A percentile compares a stretch with the other conserved stretches of the same genome.
Evolutionary conservation across 37 sponge, comb jelly and placozoan species (phyloP).

Genomic region (Hexactinellida sp.): DNA sequence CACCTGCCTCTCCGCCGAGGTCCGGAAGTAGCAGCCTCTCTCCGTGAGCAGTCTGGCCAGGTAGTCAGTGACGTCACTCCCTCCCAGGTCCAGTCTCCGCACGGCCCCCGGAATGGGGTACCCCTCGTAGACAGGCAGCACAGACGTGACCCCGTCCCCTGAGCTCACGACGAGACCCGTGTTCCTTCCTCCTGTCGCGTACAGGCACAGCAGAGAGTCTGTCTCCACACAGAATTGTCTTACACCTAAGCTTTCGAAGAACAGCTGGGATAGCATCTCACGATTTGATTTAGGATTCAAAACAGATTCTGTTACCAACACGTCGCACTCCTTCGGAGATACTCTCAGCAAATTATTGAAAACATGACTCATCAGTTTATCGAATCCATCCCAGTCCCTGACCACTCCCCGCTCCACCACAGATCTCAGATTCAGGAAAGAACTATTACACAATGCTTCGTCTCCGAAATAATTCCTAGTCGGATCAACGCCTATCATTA

Average conservation of each 20-base stretch:
- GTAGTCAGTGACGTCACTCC: not conserved
- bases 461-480: not conserved
- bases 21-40: not conserved
- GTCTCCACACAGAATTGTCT: not conserved
- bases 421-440: not conserved
- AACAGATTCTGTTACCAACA: not conserved
- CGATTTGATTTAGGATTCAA: not conserved
- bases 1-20: not conserved
- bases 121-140: slow-evolving; percentile 11
- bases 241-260: not conserved
- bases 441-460: not conserved
- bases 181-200: not conserved
- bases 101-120: not conserved
- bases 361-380: not conserved
- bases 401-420: not conserved
- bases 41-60: not conserved
- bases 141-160: not conserved
- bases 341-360: not conserved
- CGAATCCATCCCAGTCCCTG: not conserved
- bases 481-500: not conserved
- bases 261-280: not conserved
- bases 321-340: not conserved
- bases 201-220: not conserved
- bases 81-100: not conserved
- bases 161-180: not conserved